These are phyloP conservation scores for Callaeas wilsoni DNA, from an alignment of 2,113 vertebrate genomes.

Conservation along the genomic window DNA sequence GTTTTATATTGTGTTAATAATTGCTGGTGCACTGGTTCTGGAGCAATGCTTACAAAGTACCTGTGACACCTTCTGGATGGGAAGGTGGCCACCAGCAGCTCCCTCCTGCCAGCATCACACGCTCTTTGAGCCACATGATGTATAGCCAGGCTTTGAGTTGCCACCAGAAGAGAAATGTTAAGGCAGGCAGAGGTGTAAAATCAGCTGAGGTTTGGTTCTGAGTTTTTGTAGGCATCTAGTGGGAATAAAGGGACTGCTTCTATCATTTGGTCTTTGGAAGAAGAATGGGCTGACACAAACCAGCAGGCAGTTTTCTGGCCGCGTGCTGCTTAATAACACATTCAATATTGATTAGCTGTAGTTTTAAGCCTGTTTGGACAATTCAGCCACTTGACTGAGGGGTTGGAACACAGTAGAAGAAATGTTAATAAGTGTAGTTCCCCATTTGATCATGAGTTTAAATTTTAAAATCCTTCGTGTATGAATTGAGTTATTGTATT, in stretches of 20 bases:
- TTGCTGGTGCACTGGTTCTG: neutral
- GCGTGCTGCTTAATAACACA: constrained; percentile 54
- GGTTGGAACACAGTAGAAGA: constrained; percentile 9
- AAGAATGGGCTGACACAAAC: constrained; percentile 44
- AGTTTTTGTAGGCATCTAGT: neutral
- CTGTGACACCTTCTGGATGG: neutral
- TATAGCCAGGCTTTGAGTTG: neutral
- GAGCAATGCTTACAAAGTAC: neutral
- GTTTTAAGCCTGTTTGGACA: constrained; percentile 59
- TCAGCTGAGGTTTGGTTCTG: constrained; percentile 8
- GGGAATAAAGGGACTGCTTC: constrained; percentile 8
- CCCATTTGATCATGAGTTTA: constrained; percentile 49
- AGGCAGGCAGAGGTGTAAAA: neutral
- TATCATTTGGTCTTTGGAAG: constrained; percentile 40
- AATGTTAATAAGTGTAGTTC: constrained; percentile 50
- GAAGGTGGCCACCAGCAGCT: neutral
- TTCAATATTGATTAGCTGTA: constrained; percentile 65
- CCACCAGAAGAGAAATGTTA: neutral
- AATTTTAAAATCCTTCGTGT: constrained; percentile 43
- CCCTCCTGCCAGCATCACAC: neutral
- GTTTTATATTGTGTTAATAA: neutral
- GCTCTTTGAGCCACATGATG: neutral
- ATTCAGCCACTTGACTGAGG: constrained; percentile 62
- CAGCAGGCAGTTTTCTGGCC: constrained; percentile 61
- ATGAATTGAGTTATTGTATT: constrained; percentile 37